Base-by-base conservation (phyloP, 2,113 vertebrate species). In the Nothocercus julius region DNA sequence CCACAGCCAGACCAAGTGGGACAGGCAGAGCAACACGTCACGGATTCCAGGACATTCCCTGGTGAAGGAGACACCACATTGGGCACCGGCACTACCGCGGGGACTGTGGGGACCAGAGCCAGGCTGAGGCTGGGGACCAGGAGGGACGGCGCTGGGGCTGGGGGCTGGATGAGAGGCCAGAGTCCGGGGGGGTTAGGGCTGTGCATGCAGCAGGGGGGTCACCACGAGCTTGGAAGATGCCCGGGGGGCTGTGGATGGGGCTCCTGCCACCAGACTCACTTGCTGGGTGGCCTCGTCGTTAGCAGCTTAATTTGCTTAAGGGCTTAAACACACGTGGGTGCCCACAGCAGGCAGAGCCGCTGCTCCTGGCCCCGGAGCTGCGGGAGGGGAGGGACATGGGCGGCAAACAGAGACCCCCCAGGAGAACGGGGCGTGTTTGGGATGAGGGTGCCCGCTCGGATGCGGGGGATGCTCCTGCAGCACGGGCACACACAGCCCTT, bases 31-130 rank as follows among this genome's bases (percentile, higher is more conserved):
- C 64, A 9, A 96, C 98, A 97, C 98, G 98, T 98, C 98, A 98
- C 98, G 98, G 98, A 99, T 99, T 98, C 98, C 98, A 97, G 98
- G 98, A 98, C 98, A 99, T 99, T 98, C 98, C 98, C 98, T 98
- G 92, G 94, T 92, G 95, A 93, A 96, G 92, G 47, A 95, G 91
- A 89, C 89, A 82, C 96, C 93, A 88, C 95, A 94, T 96, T 93
- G 96, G 96, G 95, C 97, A 94, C 93, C 95, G 93, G 56, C 97
- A 96, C 90, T 89, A 82, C 51, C 56, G 77, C 47, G 81, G 45
- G 59, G 80, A 81, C 53, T n/a, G 66, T 62, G 76, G 38, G 68
- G 54, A 74, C 45, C 51, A 25, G 75, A 44, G n/a, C 12, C 11
- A 30, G 73, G 54, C 5, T 5, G 67, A 17, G 20, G 20, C 22